Percentiles rank a stretch among this genome's conserved stretches.
phyloP scores from a whole-genome alignment of 2,888 invertebrate genomes.

The Polydrusus pterygomalis region DNA sequence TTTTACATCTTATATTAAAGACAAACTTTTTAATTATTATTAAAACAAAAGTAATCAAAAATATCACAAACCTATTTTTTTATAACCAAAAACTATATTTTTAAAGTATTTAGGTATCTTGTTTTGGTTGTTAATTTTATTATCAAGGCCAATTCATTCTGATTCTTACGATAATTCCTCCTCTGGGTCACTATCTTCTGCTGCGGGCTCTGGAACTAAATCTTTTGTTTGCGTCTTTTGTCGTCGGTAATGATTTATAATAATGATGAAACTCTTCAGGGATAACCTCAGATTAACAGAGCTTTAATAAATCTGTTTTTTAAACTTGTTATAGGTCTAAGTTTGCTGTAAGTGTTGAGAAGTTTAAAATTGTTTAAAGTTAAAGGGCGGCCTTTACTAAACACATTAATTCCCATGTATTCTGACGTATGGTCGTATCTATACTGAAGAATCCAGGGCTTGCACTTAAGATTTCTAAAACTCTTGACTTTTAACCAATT shows the following conservation, averaged over 20 bases:
- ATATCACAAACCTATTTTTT: too few relatives aligned
- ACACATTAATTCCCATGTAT: conserved; percentile 42
- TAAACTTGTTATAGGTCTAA: too few relatives aligned
- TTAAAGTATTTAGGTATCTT: too few relatives aligned
- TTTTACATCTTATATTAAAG: too few relatives aligned
- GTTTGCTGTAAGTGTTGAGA: too few relatives aligned
- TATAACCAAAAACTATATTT: too few relatives aligned
- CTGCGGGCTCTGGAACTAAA: background rate
- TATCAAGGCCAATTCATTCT: too few relatives aligned
- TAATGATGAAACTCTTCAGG: conserved; percentile 27
- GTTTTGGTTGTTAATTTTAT: too few relatives aligned
- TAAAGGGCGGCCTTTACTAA: conserved; percentile 28
- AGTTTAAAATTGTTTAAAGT: conserved; percentile 10
- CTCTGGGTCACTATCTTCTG: too few relatives aligned
- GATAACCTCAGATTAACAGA: conserved; percentile 13
- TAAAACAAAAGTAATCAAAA: too few relatives aligned
- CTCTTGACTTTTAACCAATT: conserved; percentile 48
- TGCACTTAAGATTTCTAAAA: conserved; percentile 50
- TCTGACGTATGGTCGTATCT: conserved; percentile 46
- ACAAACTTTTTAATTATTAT: too few relatives aligned
- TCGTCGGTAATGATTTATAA: conserved; percentile 26
- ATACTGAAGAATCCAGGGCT: conserved; percentile 49
- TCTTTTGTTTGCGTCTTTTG: conserved; percentile 3
- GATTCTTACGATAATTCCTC: too few relatives aligned
- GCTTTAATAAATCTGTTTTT: conserved; percentile 11